These are phyloP conservation scores for Chelonia mydas DNA, from an alignment of 2,797 vertebrate species.

Conservation along the genomic window DNA sequence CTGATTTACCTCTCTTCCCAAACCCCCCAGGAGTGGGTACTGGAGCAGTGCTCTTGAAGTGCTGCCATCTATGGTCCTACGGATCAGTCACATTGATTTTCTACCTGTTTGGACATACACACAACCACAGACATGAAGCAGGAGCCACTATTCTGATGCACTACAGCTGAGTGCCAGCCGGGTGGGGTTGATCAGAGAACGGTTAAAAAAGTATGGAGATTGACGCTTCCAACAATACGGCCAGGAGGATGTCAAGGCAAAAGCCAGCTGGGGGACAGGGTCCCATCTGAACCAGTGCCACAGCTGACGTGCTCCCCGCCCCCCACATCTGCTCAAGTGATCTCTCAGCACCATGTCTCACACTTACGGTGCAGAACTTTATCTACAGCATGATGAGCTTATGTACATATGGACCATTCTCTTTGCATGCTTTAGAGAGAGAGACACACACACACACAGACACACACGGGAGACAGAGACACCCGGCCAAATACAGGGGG, in stretches of 20 bases:
- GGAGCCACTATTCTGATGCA: slow-evolving; percentile 16
- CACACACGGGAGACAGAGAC: slow-evolving; percentile 76
- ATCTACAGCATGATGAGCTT: slow-evolving; percentile 83
- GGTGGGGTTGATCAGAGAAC: background rate
- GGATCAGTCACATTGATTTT: slow-evolving; percentile 48
- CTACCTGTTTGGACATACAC: slow-evolving; percentile 44
- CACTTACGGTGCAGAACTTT: slow-evolving; percentile 78
- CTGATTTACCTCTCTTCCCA: background rate
- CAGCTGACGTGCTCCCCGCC: slow-evolving; percentile 45
- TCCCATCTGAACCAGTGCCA: background rate
- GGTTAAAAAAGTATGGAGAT: slow-evolving; percentile 18
- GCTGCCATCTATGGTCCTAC: background rate
- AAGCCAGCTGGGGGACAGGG: background rate
- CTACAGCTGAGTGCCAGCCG: slow-evolving; percentile 25
- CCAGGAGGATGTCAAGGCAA: slow-evolving; percentile 17
- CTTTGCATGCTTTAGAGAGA: slow-evolving; percentile 83
- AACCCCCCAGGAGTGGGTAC: slow-evolving; percentile 52
- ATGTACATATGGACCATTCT: slow-evolving; percentile 82
- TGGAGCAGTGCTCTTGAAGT: slow-evolving; percentile 44
- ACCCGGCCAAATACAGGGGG: slow-evolving; percentile 35
- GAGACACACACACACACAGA: slow-evolving; percentile 57
- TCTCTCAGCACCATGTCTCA: slow-evolving; percentile 74
- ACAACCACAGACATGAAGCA: slow-evolving; percentile 43
- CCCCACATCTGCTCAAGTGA: slow-evolving; percentile 59
- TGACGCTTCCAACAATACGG: slow-evolving; percentile 29